A percentile compares a stretch with the other conserved stretches of the same genome.
Conservation (phyloP, 2,888 invertebrate genomes). For the Nebria salina region DNA sequence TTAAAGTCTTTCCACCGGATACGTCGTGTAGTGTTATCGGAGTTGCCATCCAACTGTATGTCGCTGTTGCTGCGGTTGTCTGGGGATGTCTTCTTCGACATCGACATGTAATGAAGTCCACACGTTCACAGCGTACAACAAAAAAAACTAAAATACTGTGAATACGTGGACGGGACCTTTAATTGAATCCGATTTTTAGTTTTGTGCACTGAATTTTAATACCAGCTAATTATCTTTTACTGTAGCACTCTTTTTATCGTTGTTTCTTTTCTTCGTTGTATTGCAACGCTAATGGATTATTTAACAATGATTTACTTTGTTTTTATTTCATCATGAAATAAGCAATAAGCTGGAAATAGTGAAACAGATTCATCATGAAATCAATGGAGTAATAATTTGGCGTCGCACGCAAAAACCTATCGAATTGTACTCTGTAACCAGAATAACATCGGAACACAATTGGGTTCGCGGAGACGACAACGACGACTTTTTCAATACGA, state of each 20-base stretch:
- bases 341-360: not conserved
- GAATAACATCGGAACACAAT: not conserved
- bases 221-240: not conserved
- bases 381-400: not conserved
- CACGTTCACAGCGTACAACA: slow-evolving; percentile 14
- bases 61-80: not conserved
- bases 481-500: not conserved
- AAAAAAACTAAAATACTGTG: slow-evolving; percentile 36
- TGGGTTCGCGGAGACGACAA: not conserved
- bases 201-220: slow-evolving; percentile 43
- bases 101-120: slow-evolving; percentile 20
- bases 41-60: not conserved
- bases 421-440: not conserved
- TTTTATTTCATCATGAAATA: not conserved
- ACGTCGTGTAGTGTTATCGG: not conserved
- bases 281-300: not conserved
- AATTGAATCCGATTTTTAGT: slow-evolving; percentile 41
- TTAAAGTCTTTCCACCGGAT: not conserved
- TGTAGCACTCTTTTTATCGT: not conserved
- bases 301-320: not conserved
- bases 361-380: not conserved
- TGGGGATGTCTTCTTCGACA: not conserved
- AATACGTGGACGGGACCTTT: slow-evolving; percentile 33
- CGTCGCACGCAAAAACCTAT: not conserved
- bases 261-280: not conserved